Base-by-base conservation (phyloP, 2,888 invertebrate genomes). In the Diplolepis rosae region DNA sequence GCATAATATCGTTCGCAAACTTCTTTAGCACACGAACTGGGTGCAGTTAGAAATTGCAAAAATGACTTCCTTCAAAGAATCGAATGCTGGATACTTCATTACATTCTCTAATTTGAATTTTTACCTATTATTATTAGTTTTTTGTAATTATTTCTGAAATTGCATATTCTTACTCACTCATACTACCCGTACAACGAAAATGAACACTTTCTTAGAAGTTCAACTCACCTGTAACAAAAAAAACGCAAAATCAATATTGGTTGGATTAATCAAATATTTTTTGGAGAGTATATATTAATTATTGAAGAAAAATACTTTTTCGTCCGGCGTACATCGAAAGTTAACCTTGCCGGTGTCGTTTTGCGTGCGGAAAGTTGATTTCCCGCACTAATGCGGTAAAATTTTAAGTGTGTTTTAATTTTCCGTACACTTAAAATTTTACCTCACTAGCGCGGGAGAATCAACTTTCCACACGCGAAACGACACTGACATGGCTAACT, bases 31-130 rank as follows among this genome's bases (percentile, higher is more conserved):
- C 48, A 68, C 54, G 56, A 69, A 22, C 50, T 65, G 61, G 48
- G 69, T 65, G 68, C 56, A 68, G 68, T 68, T 18, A 45, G 50
- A 69, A 18, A 56, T 56, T 56, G 56, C 22, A 32, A 56, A 56
- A 18, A 56, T 56, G 32, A 56, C 27, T 52, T 52, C 28, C 27
- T 28, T 52, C 27, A 27, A 52, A n/a, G 52, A 27, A n/a, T 28
- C 52, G 28, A 52, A 50, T 27, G 50, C 5, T 6, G 9, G 7
- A 28, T 7, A 52, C 2, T 9, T 52, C 28, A 45, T 32, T 32
- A 32, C 32, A 48, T 28, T 28, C 15, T n/a, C n/a, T n/a, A 27
- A 27, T 51, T 52, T 28, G 3, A 28, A 28, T n/a, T 52, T 28
- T n/a, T 28, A 52, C 7, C 27, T 28, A 52, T 52, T 52, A n/a